Conservation (phyloP, 2,113 vertebrate species). For the Geococcyx californianus region DNA sequence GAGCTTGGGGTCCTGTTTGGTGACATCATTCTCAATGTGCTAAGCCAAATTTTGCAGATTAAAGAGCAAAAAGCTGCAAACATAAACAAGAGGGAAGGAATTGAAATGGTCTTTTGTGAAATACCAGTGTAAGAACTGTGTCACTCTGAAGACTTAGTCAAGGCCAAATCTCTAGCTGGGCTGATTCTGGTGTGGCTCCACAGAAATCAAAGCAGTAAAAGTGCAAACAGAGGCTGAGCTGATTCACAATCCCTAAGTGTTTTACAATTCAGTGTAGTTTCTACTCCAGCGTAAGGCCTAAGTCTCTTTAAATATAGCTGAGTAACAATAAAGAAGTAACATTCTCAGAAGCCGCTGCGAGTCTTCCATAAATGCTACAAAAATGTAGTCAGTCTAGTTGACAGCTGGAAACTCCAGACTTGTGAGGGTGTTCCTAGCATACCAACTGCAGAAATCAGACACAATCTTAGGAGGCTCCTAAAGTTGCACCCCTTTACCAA, state of each 20-base stretch:
- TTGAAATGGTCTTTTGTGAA: background rate
- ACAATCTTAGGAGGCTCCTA: background rate
- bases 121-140: background rate
- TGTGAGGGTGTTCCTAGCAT: background rate
- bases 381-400: background rate
- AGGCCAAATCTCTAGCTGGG: background rate
- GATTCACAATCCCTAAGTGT: background rate
- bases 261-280: background rate
- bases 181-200: background rate
- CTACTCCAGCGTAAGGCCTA: background rate
- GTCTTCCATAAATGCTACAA: background rate
- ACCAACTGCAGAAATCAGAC: background rate
- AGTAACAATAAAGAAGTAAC: background rate
- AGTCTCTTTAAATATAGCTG: background rate
- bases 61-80: constrained; percentile 25
- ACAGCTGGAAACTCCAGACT: background rate
- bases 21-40: background rate
- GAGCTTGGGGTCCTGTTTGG: background rate
- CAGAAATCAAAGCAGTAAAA: background rate
- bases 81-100: background rate
- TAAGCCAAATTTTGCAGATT: constrained; percentile 11
- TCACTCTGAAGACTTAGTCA: background rate
- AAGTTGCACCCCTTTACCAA: background rate
- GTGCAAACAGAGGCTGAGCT: background rate
- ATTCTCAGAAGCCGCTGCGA: background rate